Conservation (phyloP, 2,888 invertebrate species). For the Dilophus febrilis region DNA sequence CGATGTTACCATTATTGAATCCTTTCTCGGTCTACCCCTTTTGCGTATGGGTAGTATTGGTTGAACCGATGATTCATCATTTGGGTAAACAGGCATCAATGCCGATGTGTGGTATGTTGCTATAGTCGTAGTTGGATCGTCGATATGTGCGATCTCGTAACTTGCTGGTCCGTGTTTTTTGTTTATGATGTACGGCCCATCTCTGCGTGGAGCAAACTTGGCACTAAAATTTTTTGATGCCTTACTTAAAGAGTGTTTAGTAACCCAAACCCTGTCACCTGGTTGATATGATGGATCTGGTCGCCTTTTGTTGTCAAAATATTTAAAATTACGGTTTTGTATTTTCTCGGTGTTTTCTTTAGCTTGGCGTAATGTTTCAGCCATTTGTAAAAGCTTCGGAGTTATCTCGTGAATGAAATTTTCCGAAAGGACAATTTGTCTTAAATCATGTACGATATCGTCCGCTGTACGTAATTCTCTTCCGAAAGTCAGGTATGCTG, state of each 20-base stretch:
- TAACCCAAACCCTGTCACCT: conserved; percentile 15
- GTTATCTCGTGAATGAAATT: too few species aligned
- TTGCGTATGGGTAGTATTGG: neutral
- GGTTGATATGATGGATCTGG: conserved; percentile 11
- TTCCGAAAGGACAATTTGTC: conserved; percentile 14
- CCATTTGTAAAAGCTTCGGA: neutral
- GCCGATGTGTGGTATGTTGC: too few species aligned
- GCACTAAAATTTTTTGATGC: conserved; percentile 11
- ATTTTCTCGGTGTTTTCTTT: conserved; percentile 10
- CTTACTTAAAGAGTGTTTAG: conserved; percentile 14
- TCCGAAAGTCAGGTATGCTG: conserved; percentile 21
- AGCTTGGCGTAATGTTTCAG: conserved; percentile 8
- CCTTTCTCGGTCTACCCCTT: neutral
- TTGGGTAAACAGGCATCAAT: neutral
- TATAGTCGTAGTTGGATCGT: too few species aligned
- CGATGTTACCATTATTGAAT: too few species aligned
- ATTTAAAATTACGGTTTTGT: conserved; percentile 11
- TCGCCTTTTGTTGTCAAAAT: conserved; percentile 10
- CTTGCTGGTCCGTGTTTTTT: conserved; percentile 11
- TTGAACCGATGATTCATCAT: neutral
- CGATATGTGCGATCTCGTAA: conserved; percentile 3
- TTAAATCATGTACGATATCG: conserved; percentile 17
- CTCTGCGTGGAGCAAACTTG: conserved; percentile 17
- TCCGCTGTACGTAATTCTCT: conserved; percentile 20
- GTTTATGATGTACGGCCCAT: conserved; percentile 17